Evolutionary conservation across 2,888 invertebrate species (phyloP).

Genomic region (Aleiodes alternator): DNA sequence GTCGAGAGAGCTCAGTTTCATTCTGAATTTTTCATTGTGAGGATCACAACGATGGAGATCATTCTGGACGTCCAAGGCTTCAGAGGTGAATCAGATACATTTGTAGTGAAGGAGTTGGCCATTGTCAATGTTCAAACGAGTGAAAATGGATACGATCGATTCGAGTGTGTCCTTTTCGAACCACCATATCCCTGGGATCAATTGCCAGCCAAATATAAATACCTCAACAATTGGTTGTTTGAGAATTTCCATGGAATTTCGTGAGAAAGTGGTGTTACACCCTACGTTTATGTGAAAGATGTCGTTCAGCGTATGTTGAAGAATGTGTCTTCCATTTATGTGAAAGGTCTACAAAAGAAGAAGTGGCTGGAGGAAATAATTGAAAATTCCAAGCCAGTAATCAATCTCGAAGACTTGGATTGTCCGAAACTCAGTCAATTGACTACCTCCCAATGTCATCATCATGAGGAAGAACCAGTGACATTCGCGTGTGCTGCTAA

Average conservation of each 20-base stretch:
- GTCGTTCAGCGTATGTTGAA: not conserved
- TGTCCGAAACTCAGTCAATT: not conserved
- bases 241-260: not conserved
- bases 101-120: too few relatives aligned
- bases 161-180: not conserved
- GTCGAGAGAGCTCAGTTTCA: too few relatives aligned
- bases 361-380: not conserved
- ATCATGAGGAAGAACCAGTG: not conserved
- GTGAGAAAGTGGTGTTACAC: not conserved
- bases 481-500: not conserved
- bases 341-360: not conserved
- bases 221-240: not conserved
- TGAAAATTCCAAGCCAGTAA: not conserved
- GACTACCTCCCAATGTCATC: not conserved
- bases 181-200: not conserved
- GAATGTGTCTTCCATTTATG: not conserved
- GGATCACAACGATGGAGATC: not conserved
- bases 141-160: not conserved
- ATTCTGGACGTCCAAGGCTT: too few relatives aligned
- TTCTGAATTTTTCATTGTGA: not conserved
- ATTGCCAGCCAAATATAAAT: not conserved
- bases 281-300: not conserved
- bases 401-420: not conserved
- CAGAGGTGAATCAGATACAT: too few relatives aligned
- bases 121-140: too few relatives aligned